Evolutionary conservation across 2,888 invertebrate species (phyloP).

Genomic region (Cordilura impudica): DNA sequence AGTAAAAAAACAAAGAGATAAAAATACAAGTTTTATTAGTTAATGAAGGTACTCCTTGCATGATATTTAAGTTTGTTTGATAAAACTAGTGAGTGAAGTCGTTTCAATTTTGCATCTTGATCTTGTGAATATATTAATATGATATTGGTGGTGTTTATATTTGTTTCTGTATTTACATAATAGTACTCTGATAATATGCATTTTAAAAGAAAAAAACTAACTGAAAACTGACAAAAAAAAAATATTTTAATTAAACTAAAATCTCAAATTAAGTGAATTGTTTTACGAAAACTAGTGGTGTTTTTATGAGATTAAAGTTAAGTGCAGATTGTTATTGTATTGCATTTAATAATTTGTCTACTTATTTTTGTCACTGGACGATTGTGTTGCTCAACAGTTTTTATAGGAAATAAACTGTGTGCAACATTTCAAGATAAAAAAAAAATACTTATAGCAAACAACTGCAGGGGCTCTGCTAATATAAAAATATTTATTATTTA

Average conservation of each 20-base stretch:
- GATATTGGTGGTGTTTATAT: constrained; percentile 15
- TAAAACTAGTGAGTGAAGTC: constrained; percentile 39
- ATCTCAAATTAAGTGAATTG: constrained; percentile 19
- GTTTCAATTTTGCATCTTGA: constrained; percentile 7
- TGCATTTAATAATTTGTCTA: too few relatives aligned
- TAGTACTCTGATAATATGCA: neutral
- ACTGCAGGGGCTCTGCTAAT: too few relatives aligned
- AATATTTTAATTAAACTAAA: neutral
- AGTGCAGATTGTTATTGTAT: too few relatives aligned
- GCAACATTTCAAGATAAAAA: too few relatives aligned
- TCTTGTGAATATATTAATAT: constrained; percentile 22
- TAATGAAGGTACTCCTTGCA: constrained; percentile 15
- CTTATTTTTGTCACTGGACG: too few relatives aligned
- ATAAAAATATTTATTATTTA: too few relatives aligned
- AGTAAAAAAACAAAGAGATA: constrained; percentile 62
- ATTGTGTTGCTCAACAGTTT: too few relatives aligned
- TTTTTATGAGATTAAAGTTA: too few relatives aligned
- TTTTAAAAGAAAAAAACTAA: neutral
- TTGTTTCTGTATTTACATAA: constrained; percentile 41
- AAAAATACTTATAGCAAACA: too few relatives aligned
- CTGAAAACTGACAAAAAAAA: neutral
- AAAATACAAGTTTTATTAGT: constrained; percentile 60
- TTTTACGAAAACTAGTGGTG: too few relatives aligned
- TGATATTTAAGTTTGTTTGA: constrained; percentile 17
- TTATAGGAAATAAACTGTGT: too few relatives aligned